These are phyloP conservation scores for Frieseomelitta varia DNA, from an alignment of 1,140 invertebrate species.

Conservation along the genomic window DNA sequence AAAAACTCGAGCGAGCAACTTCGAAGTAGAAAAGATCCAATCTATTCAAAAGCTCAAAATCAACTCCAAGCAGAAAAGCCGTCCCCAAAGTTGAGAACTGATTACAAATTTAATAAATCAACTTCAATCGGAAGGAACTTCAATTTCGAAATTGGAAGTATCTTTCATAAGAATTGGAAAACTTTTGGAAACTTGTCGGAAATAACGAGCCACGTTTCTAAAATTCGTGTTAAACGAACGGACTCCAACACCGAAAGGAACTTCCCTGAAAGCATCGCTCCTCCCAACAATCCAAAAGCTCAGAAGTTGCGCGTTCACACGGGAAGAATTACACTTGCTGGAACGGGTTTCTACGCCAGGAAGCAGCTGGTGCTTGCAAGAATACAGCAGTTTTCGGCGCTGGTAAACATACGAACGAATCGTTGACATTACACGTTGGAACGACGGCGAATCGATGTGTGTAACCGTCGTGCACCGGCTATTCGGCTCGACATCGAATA, in stretches of 20 bases:
- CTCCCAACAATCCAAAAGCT: background rate
- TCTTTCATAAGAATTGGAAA: background rate
- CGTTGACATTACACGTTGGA: background rate
- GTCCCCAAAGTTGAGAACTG: background rate
- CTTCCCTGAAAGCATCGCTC: background rate
- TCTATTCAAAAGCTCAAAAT: no score
- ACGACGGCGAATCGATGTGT: constrained; percentile 20
- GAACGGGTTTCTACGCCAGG: background rate
- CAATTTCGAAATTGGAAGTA: background rate
- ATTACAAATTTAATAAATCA: background rate
- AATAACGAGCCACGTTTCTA: background rate
- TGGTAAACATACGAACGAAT: constrained; percentile 30
- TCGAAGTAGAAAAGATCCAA: no score
- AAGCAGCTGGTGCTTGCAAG: constrained; percentile 34
- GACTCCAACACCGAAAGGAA: background rate
- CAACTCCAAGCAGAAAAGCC: no score
- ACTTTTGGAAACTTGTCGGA: no score
- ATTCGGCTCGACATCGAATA: constrained; percentile 52
- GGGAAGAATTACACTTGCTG: background rate
- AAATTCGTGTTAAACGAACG: background rate
- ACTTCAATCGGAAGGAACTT: no score
- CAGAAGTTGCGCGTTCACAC: background rate
- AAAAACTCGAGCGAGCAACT: no score
- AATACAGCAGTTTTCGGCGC: constrained; percentile 30
- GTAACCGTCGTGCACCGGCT: background rate